Evolutionary conservation across 2,113 vertebrate species (phyloP).

Genomic region (Sorex fumeus): DNA sequence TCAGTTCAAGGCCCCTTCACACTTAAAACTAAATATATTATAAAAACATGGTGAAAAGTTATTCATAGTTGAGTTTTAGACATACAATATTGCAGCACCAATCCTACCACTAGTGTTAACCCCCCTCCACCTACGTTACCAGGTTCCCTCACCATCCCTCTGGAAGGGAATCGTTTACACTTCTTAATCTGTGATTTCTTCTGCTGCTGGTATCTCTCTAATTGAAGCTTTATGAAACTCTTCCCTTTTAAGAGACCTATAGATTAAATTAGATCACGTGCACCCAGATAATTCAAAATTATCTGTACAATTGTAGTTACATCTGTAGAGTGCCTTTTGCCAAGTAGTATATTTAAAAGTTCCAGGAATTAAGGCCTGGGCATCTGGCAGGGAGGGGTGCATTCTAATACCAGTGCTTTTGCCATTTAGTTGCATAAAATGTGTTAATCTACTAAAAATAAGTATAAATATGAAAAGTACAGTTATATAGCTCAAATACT

Average conservation of each 20-base stretch:
- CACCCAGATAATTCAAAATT: not conserved
- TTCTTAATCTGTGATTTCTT: too few relatives aligned
- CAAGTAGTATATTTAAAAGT: not conserved
- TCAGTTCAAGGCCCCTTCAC: not conserved
- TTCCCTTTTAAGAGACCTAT: not conserved
- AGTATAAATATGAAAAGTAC: slow-evolving; percentile 44
- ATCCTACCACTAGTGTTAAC: not conserved
- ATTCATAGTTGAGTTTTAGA: too few relatives aligned
- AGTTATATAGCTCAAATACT: not conserved
- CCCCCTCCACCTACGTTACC: not conserved
- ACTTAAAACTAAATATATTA: not conserved
- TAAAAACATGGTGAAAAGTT: too few relatives aligned
- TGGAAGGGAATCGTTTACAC: not conserved
- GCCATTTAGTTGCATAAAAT: slow-evolving; percentile 24
- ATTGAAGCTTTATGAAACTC: not conserved
- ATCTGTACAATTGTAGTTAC: not conserved
- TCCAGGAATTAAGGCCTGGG: not conserved
- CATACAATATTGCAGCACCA: too few relatives aligned
- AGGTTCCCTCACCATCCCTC: not conserved
- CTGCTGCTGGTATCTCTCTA: not conserved
- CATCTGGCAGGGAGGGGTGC: not conserved
- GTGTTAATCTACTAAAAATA: slow-evolving; percentile 6
- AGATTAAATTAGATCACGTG: slow-evolving; percentile 24
- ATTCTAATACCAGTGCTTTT: slow-evolving; percentile 16
- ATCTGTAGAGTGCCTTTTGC: not conserved